phyloP scores from a whole-genome alignment of 2,113 vertebrate genomes.

The Plectropomus leopardus region DNA sequence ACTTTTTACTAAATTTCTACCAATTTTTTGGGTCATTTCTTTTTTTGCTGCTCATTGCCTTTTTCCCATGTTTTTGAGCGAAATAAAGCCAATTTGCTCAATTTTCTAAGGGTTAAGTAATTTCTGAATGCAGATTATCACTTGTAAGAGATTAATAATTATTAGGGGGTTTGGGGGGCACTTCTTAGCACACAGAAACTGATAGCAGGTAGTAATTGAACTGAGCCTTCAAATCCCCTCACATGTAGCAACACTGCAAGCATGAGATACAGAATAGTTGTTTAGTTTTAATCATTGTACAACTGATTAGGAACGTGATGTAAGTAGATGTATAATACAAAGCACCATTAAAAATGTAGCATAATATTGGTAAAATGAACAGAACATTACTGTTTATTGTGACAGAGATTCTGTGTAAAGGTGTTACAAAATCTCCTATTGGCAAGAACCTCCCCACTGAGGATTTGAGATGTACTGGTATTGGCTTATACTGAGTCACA shows the following conservation, averaged over 20 bases:
- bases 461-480: slow-evolving; percentile 57
- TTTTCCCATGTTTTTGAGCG: too few species aligned
- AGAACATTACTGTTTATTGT: slow-evolving; percentile 25
- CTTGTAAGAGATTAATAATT: too few species aligned
- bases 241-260: background rate
- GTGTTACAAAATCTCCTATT: slow-evolving; percentile 36
- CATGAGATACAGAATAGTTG: background rate
- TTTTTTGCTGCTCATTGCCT: too few species aligned
- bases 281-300: slow-evolving; percentile 1
- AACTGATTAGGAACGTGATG: background rate
- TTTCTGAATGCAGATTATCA: too few species aligned
- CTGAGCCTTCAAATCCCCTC: background rate
- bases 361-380: slow-evolving; percentile 2
- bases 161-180: too few species aligned
- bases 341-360: background rate
- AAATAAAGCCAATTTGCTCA: too few species aligned
- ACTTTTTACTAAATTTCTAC: too few species aligned
- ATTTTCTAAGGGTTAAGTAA: too few species aligned
- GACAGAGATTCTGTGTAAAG: background rate
- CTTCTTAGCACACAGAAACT: background rate
- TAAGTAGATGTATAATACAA: background rate
- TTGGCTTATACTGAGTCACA: slow-evolving; percentile 51
- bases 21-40: too few species aligned
- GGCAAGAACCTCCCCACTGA: slow-evolving; percentile 36
- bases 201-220: slow-evolving; percentile 7